Evolutionary conservation across 2,888 invertebrate species (phyloP).

Genomic region (Yponomeuta cagnagella): DNA sequence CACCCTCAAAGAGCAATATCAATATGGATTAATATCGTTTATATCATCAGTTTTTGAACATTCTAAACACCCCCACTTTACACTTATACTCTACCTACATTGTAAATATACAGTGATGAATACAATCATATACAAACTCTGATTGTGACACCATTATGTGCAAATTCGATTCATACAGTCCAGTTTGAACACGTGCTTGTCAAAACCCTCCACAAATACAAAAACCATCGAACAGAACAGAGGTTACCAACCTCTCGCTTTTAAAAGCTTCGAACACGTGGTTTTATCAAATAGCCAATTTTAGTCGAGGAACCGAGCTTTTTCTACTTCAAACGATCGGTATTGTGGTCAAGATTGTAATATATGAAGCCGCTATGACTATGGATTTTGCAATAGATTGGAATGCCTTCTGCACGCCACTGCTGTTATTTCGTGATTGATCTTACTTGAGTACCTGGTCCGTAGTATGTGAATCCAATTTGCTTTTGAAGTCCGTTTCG

Average conservation of each 20-base stretch:
- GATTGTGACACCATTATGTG: constrained; percentile 64
- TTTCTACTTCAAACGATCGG: not conserved
- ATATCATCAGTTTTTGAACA: no score
- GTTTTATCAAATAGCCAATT: no score
- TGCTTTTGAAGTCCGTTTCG: not conserved
- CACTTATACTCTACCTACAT: not conserved
- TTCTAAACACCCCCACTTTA: no score
- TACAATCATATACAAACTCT: constrained; percentile 28
- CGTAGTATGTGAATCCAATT: constrained; percentile 3
- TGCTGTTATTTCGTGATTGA: constrained; percentile 18
- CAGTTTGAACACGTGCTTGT: not conserved
- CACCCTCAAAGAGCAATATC: no score
- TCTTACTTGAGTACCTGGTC: not conserved
- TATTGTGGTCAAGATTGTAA: constrained; percentile 44
- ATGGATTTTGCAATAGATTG: constrained; percentile 45
- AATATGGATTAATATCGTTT: no score
- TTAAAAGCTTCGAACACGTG: no score
- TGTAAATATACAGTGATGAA: constrained; percentile 31
- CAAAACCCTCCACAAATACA: no score
- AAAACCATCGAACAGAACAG: no score
- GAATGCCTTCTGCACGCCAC: constrained; percentile 45
- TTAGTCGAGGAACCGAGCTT: not conserved
- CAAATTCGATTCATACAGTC: constrained; percentile 37
- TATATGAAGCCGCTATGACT: constrained; percentile 55
- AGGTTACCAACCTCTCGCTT: no score